Base-by-base conservation (phyloP, 2,888 invertebrate genomes). In the Arge pagana region DNA sequence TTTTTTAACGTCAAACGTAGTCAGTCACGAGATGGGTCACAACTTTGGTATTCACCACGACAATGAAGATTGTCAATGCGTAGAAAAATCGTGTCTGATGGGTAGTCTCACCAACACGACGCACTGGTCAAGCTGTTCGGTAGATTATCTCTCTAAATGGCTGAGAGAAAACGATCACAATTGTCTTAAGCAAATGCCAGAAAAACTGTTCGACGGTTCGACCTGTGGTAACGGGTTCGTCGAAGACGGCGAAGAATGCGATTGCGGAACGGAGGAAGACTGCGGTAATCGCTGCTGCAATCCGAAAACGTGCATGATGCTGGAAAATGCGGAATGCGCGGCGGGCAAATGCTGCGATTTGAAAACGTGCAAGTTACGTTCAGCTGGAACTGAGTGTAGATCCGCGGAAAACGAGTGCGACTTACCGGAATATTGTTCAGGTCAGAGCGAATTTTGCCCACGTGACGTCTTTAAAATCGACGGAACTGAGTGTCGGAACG, bases 31-130 rank as follows among this genome's bases (percentile, higher is more conserved):
- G 79, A 90, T 99, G 87, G 98, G 98, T 0, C 99, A 99, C 76
- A 99, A 98, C 79, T 96, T 99, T 75, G 96, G 94, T 48, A 96
- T 99, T 96, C 95, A 96, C 66, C 99, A 99, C 78, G 97, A 98
- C 69, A 87, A 88, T 0, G 84, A 85, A 36, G 87, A 88, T 37
- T 98, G 97, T 76, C 81, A 85, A 37, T 98, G 98, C 72, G 88
- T 88, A 0, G 89, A 89, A 52, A 89, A 90, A 45, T 88, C 91
- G 61, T 98, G 98, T 70, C 96, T 99, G 58, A 99, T 99, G 99
- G 91, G 95, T 2, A 90, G 96, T 0, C 92, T 94, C 4, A 94
- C 94, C 65, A 93, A 95, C 54, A 88, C 86, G 0, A 83, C 86
- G 0, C 90, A 91, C 65, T 99, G 98, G 97, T 97, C 96, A 3